Conservation (phyloP, 2,797 vertebrate genomes). For the Hephaestus fuliginosus region DNA sequence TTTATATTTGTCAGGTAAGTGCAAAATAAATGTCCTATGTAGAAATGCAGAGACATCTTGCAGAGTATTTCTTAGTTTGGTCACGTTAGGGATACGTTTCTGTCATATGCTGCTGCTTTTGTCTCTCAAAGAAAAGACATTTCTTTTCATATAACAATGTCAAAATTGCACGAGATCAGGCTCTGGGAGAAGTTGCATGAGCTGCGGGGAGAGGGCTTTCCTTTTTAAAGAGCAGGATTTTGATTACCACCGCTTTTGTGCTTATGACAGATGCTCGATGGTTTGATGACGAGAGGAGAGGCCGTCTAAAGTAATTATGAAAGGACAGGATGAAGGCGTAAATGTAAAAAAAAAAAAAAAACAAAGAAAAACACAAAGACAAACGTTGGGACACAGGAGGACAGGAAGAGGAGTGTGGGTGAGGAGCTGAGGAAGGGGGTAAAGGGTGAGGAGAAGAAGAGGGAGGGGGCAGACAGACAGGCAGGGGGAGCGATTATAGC, state of each 20-base stretch:
- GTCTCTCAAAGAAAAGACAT: neutral
- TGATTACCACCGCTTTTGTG: neutral
- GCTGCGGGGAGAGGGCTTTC: neutral
- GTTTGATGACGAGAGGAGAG: slow-evolving; percentile 18
- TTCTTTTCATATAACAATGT: neutral
- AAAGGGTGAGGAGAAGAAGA: slow-evolving; percentile 46
- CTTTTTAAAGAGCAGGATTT: slow-evolving; percentile 1
- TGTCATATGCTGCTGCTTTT: neutral
- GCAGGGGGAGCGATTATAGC: slow-evolving; percentile 86
- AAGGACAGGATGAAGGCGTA: slow-evolving; percentile 31
- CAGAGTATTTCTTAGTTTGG: neutral
- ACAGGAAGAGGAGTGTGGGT: slow-evolving; percentile 54
- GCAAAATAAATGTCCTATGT: neutral
- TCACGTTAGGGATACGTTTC: neutral
- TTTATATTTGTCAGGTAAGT: neutral
- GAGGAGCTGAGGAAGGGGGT: slow-evolving; percentile 48
- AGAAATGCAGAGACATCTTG: neutral
- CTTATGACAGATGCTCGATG: slow-evolving; percentile 24
- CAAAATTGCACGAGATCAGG: neutral
- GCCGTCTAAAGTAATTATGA: slow-evolving; percentile 15
- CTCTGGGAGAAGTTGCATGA: neutral
- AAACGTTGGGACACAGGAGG: slow-evolving; percentile 50
- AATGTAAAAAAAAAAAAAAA: slow-evolving; percentile 37
- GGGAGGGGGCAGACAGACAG: slow-evolving; percentile 72
- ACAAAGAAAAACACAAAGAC: slow-evolving; percentile 2